Base-by-base conservation (phyloP, 2,888 invertebrate genomes). In the Eupithecia centaureata region DNA sequence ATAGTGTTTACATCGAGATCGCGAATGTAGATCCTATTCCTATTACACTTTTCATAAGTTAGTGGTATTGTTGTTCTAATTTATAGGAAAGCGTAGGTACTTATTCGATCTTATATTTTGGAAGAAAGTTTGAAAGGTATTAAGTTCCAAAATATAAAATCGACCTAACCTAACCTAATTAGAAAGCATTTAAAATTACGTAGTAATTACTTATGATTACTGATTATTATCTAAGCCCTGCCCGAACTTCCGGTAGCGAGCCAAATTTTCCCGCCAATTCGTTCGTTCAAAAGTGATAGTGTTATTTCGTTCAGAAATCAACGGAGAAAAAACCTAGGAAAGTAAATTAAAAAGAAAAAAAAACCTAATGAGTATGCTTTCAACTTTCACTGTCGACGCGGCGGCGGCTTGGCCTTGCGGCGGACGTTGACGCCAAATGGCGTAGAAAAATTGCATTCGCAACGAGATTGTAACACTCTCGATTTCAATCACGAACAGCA, bases 321-420 rank as follows among this genome's bases (percentile, higher is more conserved):
- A 76, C 66, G 51, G 33, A 62, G 18, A 57, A 68, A 74, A 73
- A 78, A 79, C 79, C 79, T 75, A 79, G 73, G 73, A 78, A 79
- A 72, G 74, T 70, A 70, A 77, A 76, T 76, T n/a, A n/a, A n/a
- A n/a, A n/a, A n/a, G n/a, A n/a, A n/a, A n/a, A 79, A 83, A 79
- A 82, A 76, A 76, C 71, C 22, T 79, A 81, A 79, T 80, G 74
- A 76, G 74, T 78, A 71, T 79, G 80, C 90, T 90, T 87, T 90
- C 89, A 78, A 89, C 90, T 91, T 91, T 91, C 91, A 82, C 90
- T 82, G 74, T 73, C 79, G 77, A 71, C 73, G 83, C 84, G 85
- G 86, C 82, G 71, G 73, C 84, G 86, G 85, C 52, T 13, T 18
- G 83, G 85, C 86, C 87, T 87, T 84, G 86, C 82, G 71, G 72